Conservation (phyloP, 2,888 invertebrate species). For the Anthophora plumipes region DNA sequence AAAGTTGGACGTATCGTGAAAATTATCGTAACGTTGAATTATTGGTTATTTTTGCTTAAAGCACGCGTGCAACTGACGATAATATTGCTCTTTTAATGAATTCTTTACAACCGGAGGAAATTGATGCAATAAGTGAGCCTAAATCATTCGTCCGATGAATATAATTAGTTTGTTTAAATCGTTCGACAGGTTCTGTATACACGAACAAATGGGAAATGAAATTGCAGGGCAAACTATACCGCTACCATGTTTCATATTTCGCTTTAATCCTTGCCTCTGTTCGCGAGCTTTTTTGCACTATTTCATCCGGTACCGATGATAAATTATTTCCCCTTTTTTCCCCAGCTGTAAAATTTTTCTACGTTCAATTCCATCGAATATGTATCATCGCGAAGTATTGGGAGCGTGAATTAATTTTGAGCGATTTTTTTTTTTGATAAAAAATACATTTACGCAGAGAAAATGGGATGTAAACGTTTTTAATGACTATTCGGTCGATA, state of each 20-base stretch:
- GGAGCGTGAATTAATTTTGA: too few relatives aligned
- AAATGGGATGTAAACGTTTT: too few relatives aligned
- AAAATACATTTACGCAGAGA: too few relatives aligned
- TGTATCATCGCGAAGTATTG: too few relatives aligned
- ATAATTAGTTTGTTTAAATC: not conserved
- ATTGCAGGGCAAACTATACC: not conserved
- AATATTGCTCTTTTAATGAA: slow-evolving; percentile 18
- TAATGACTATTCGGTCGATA: too few relatives aligned
- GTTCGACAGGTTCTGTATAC: not conserved
- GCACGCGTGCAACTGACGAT: not conserved
- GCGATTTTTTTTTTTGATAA: too few relatives aligned
- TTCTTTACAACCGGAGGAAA: slow-evolving; percentile 1
- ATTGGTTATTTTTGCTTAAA: not conserved
- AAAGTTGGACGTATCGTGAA: not conserved
- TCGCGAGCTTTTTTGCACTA: not conserved
- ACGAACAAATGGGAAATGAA: not conserved
- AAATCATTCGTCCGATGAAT: not conserved
- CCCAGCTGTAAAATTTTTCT: not conserved
- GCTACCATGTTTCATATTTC: not conserved
- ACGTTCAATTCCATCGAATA: too few relatives aligned
- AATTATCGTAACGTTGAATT: slow-evolving; percentile 9
- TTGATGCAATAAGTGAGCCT: too few relatives aligned
- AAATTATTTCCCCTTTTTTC: not conserved
- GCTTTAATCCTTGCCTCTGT: not conserved
- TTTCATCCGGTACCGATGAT: not conserved